Base-by-base conservation (phyloP, 2,797 vertebrate species). In the Oceanodroma leucorhoa region DNA sequence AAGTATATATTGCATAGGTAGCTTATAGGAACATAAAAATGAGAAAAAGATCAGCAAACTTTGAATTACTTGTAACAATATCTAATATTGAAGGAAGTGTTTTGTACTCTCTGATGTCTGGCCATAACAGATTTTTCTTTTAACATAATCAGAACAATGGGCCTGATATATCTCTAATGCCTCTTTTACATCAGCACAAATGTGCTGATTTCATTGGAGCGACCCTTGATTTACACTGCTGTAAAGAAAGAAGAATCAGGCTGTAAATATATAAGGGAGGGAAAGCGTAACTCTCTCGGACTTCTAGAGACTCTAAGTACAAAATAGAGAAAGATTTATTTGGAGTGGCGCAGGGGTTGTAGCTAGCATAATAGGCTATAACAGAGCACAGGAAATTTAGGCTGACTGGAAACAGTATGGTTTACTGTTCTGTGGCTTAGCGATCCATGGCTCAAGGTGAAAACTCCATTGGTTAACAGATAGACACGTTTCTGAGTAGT, bases 261-360 rank as follows among this genome's bases (percentile, higher is more conserved):
- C 62, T 88, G 51, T 93, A 91, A 95, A 94, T 84, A 64, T 17
- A 23, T 46, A 62, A 86, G 66, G 57, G 70, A 38, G 73, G 83
- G 23, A 67, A 83, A 70, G 38, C 38, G 32, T 65, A 83, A 73
- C 73, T 83, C 77, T 93, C 86, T 67, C 83, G 38, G 67, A 36
- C 3, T 64, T 80, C 71, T 57, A 53, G 67, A 80, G 55, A 79
- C 55, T 87, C 57, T 10, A 55, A 90, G 85, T 53, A 67, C 43
- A 77, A 93, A 94, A 80, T 3, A 93, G 83, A 84, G 65, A 30
- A 62, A 90, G 88, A 95, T 94, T 95, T 95, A 96, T 87, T 90
- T 76, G 34, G 54, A 73, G 83, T 65, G 67, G 75, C 77, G 79
- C 45, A 66, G 70, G 82, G 90, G 34, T 60, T 92, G 83, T 53